Conservation (phyloP, 2,797 vertebrate species). For the Rhadinocentrus ornatus region DNA sequence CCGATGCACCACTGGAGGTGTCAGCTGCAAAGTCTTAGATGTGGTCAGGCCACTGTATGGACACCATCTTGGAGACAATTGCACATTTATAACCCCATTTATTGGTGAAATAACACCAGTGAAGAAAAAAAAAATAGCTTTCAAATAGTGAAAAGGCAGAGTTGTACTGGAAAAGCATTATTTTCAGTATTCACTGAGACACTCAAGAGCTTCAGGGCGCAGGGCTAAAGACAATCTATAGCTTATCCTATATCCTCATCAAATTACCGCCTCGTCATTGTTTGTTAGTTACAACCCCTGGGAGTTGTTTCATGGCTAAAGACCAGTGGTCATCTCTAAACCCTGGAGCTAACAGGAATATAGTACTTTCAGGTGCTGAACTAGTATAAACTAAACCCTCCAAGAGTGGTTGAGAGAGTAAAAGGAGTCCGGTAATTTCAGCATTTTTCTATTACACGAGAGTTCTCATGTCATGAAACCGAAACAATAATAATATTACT, state of each 20-base stretch:
- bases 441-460: constrained; percentile 57
- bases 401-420: constrained; percentile 44
- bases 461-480: constrained; percentile 67
- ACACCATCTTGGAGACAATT: constrained; percentile 57
- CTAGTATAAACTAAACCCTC: constrained; percentile 57
- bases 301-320: constrained; percentile 54
- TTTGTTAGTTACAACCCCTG: constrained; percentile 52
- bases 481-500: constrained; percentile 54
- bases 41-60: constrained; percentile 53
- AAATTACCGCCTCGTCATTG: constrained; percentile 52
- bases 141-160: constrained; percentile 66
- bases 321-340: constrained; percentile 82
- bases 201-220: constrained; percentile 48
- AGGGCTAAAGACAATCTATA: constrained; percentile 48
- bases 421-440: constrained; percentile 61
- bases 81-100: constrained; percentile 57
- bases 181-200: constrained; percentile 76
- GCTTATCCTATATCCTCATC: constrained; percentile 13
- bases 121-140: constrained; percentile 47
- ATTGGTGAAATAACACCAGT: constrained; percentile 49
- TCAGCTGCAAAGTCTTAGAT: constrained; percentile 59
- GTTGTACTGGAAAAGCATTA: constrained; percentile 47
- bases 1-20: constrained; percentile 67
- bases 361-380: constrained; percentile 50
- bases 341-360: constrained; percentile 75